Base-by-base conservation (phyloP, 2,888 invertebrate genomes). In the Hipparchia sbordonii region DNA sequence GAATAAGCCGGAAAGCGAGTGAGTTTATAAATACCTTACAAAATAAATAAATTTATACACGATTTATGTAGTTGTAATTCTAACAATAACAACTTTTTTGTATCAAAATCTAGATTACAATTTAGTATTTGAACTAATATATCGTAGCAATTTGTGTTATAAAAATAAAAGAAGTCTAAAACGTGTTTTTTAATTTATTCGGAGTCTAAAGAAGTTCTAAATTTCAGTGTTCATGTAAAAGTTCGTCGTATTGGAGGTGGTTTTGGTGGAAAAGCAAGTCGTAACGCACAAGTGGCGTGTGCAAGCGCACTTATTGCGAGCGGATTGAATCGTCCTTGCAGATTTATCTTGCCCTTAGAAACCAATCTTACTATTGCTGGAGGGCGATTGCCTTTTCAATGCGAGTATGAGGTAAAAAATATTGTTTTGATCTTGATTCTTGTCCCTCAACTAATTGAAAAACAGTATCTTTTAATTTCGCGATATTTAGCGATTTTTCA, bases 231-330 rank as follows among this genome's bases (percentile, higher is more conserved):
- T 5, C 89, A 95, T 46, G 84, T 96, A 1, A 88, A 89, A 75
- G 95, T 96, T 0, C 94, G 95, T 70, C 88, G 97, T 75, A 65
- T 97, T 48, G 95, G 97, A 54, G 96, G 97, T 67, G 95, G 91
- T 66, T 95, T 96, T 84, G 96, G 97, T 10, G 88, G 95, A 12
- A 95, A 96, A 87, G 94, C 96, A 68, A 94, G 95, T 5, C 94
- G 96, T 2, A 89, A 94, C 46, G 87, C 87, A 0, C 93, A 94
- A 66, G 87, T 95, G 0, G 88, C 95, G 0, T 90, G 95, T 2
- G 95, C 95, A 0, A 95, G 95, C 77, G 96, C 96, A 0, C 78
- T 97, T 7, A 96, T 95, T 0, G 95, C 95, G 0, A 84, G 91
- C 76, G 90, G 91, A 65, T 82, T 95, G 63, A 89, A 95, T 83